A percentile compares a stretch with the other conserved stretches of the same genome.
phyloP scores from a whole-genome alignment of 2,797 vertebrate species.

The Graptemys geographica region DNA sequence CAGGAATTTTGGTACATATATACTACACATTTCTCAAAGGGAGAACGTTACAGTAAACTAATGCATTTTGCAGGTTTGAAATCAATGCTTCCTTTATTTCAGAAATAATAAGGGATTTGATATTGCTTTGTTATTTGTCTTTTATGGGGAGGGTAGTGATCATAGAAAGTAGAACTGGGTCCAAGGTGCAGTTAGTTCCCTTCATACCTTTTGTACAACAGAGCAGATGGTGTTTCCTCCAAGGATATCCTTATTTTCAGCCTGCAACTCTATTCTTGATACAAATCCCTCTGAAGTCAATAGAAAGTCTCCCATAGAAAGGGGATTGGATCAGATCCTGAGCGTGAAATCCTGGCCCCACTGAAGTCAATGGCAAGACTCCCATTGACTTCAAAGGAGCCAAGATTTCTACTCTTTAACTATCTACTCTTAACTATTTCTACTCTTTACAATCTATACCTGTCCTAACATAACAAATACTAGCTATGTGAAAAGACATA shows the following conservation, averaged over 20 bases:
- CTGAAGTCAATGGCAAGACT: neutral
- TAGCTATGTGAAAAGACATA: conserved; percentile 2
- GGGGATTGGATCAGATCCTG: neutral
- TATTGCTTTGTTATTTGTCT: neutral
- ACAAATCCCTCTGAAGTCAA: neutral
- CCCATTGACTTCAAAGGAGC: conserved; percentile 12
- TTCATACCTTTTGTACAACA: conserved; percentile 7
- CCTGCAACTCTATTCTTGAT: conserved; percentile 32
- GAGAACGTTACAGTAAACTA: neutral
- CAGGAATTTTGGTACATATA: neutral
- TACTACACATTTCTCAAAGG: neutral
- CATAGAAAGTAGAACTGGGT: neutral
- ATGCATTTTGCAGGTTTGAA: neutral
- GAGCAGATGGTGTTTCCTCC: neutral
- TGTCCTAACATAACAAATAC: conserved; percentile 22
- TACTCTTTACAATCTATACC: neutral
- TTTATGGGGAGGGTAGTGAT: neutral
- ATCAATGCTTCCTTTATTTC: neutral
- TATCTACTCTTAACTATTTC: neutral
- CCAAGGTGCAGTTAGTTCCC: neutral
- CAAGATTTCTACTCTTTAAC: neutral
- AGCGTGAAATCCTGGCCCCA: neutral
- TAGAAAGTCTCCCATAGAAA: neutral
- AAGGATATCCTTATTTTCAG: neutral
- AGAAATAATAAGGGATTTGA: neutral